Evolutionary conservation across 2,113 vertebrate species (phyloP).

Genomic region (Tyrannus savana): DNA sequence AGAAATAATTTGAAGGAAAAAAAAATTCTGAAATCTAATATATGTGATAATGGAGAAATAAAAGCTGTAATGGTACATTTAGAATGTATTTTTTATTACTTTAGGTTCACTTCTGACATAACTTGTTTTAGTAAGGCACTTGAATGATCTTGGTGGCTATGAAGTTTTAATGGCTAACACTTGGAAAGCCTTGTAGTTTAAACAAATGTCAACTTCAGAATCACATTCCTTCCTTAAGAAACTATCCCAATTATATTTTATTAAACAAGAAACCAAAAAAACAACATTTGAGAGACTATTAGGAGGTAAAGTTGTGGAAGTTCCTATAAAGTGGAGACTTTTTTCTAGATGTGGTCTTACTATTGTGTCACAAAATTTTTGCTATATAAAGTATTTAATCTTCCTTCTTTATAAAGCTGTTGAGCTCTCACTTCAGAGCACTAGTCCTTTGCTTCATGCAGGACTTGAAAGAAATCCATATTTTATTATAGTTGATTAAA

Average conservation of each 20-base stretch:
- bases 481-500: not conserved
- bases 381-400: not conserved
- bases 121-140: conserved; percentile 40
- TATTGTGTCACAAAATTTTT: not conserved
- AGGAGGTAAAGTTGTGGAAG: not conserved
- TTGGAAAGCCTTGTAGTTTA: conserved; percentile 15
- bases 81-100: conserved; percentile 49
- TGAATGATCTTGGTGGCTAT: conserved; percentile 40
- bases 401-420: not conserved
- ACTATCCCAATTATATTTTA: not conserved
- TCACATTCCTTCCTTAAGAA: not conserved
- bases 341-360: not conserved
- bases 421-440: not conserved
- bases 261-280: not conserved
- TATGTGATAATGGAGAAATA: conserved; percentile 52
- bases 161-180: conserved; percentile 66
- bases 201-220: conserved; percentile 30
- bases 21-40: conserved; percentile 26
- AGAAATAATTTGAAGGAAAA: conserved; percentile 12
- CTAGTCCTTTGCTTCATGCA: not conserved
- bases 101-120: conserved; percentile 41
- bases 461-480: not conserved
- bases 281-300: not conserved
- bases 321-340: not conserved
- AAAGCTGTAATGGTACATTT: conserved; percentile 19